Evolutionary conservation across 2,113 vertebrate species (phyloP).

Genomic region (Ctenomys sociabilis): DNA sequence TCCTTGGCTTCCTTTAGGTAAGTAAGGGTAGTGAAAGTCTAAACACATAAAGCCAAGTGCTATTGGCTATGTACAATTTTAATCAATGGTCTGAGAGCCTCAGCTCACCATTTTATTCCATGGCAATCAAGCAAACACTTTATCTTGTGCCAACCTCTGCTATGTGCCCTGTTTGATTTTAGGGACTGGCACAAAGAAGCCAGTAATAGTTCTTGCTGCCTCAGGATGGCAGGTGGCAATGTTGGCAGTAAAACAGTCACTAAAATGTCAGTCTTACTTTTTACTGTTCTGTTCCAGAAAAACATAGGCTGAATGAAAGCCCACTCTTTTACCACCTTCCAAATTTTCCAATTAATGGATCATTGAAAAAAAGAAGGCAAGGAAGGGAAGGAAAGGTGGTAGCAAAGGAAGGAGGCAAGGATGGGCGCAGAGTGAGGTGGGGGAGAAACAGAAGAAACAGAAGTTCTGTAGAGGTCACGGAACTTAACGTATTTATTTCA

Average conservation of each 20-base stretch:
- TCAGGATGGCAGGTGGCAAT: slow-evolving; percentile 65
- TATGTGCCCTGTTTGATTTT: slow-evolving; percentile 66
- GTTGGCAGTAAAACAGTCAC: slow-evolving; percentile 60
- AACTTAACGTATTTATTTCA: not conserved
- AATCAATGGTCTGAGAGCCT: slow-evolving; percentile 77
- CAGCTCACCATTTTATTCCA: slow-evolving; percentile 69
- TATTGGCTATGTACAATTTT: slow-evolving; percentile 76
- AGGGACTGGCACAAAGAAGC: slow-evolving; percentile 28
- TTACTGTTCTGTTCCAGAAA: slow-evolving; percentile 60
- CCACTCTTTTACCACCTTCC: slow-evolving; percentile 40
- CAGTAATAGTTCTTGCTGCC: slow-evolving; percentile 66
- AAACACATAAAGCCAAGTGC: slow-evolving; percentile 76
- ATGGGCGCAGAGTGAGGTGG: not conserved
- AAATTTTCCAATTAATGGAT: slow-evolving; percentile 10
- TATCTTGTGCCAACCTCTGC: slow-evolving; percentile 71
- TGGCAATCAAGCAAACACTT: slow-evolving; percentile 76
- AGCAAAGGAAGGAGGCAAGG: not conserved
- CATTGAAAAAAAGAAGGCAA: not conserved
- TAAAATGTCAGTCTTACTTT: slow-evolving; percentile 41
- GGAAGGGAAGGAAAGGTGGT: not conserved
- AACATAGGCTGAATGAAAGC: slow-evolving; percentile 41
- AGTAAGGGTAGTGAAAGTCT: slow-evolving; percentile 72
- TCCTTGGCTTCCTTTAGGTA: slow-evolving; percentile 75
- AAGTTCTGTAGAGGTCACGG: slow-evolving; percentile 19
- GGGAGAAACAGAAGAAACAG: not conserved